Conservation (phyloP, 2,888 invertebrate genomes). For the Sarcophaga rosellei region DNA sequence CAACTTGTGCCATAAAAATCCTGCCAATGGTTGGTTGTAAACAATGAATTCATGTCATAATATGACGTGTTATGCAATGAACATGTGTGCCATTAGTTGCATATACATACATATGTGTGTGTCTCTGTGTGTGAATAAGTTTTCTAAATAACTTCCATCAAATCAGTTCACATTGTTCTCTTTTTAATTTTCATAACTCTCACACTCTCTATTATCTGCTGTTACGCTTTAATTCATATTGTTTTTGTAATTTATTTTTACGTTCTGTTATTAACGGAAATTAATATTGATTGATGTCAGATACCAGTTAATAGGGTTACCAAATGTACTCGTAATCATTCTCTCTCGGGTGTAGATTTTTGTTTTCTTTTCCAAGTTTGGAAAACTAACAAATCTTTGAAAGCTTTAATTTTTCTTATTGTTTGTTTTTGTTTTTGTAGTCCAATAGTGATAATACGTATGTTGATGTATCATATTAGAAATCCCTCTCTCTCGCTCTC, state of each 20-base stretch:
- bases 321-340: conserved; percentile 33
- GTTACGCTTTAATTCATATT: conserved; percentile 24
- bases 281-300: conserved; percentile 72
- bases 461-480: too few species aligned
- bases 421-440: conserved; percentile 6
- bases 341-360: background rate
- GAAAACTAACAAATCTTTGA: conserved; percentile 32
- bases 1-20: background rate
- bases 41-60: conserved; percentile 8
- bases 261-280: conserved; percentile 68
- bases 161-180: conserved; percentile 37
- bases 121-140: background rate
- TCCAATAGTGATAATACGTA: conserved; percentile 28
- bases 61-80: too few species aligned
- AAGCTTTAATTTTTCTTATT: conserved; percentile 31
- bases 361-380: background rate
- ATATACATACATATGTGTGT: background rate
- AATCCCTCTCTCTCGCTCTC: too few species aligned
- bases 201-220: background rate
- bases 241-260: conserved; percentile 17
- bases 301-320: conserved; percentile 67
- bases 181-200: background rate
- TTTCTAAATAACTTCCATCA: conserved; percentile 10
- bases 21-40: background rate
- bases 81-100: conserved; percentile 1